phyloP scores from a whole-genome alignment of 2,113 vertebrate genomes.

The Osmerus mordax region DNA sequence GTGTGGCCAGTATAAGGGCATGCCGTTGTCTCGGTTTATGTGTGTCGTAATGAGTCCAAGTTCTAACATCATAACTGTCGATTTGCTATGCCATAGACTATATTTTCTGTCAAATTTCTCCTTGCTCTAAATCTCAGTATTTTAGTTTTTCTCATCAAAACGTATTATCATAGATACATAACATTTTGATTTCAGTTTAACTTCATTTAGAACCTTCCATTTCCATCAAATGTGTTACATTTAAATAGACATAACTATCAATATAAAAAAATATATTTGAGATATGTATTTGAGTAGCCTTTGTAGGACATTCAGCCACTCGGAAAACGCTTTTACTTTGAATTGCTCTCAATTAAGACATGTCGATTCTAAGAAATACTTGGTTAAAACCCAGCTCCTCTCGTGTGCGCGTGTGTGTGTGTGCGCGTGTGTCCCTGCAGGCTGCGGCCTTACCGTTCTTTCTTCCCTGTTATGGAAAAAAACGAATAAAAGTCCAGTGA shows the following conservation, averaged over 20 bases:
- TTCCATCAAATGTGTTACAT: not conserved
- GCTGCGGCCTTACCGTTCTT: too few species aligned
- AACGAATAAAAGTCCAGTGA: constrained; percentile 80
- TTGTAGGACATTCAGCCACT: too few species aligned
- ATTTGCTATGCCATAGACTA: not conserved
- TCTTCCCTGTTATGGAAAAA: constrained; percentile 69
- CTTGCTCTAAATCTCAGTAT: too few species aligned
- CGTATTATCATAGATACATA: too few species aligned
- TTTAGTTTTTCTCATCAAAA: too few species aligned
- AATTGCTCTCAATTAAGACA: too few species aligned
- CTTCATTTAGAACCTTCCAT: too few species aligned
- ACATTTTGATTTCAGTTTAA: too few species aligned
- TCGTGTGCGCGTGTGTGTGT: not conserved
- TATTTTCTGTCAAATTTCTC: not conserved
- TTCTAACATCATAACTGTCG: not conserved
- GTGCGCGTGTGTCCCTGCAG: too few species aligned
- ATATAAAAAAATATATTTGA: not conserved
- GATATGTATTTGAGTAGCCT: not conserved
- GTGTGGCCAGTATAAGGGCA: constrained; percentile 12
- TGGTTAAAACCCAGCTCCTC: too few species aligned
- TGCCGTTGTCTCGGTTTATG: not conserved
- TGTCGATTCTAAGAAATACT: too few species aligned
- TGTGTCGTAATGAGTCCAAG: not conserved
- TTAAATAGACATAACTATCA: not conserved
- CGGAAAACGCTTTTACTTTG: too few species aligned